Evolutionary conservation across 1,140 invertebrate species (phyloP).

Genomic region (Thalassaphorura encarpata): DNA sequence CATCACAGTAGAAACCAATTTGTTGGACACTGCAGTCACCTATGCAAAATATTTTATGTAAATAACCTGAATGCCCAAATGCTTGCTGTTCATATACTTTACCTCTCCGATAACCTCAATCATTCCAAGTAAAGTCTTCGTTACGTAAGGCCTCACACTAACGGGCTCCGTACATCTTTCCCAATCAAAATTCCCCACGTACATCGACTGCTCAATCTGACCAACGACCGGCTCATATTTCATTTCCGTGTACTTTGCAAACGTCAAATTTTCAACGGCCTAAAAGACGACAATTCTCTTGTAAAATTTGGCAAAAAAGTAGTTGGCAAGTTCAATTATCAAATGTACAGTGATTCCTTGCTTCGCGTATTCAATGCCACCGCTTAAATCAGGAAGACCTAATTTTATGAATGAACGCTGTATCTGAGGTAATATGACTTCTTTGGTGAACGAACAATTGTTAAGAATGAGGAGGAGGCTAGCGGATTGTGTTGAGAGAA

Average conservation of each 20-base stretch:
- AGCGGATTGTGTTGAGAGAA: constrained; percentile 53
- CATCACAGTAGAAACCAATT: constrained; percentile 61
- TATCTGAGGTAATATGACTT: constrained; percentile 59
- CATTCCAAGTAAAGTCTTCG: constrained; percentile 83
- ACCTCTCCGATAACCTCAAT: constrained; percentile 46
- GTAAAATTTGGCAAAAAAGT: background rate
- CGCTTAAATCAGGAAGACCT: constrained; percentile 59
- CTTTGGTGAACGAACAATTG: constrained; percentile 75
- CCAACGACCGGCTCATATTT: constrained; percentile 87
- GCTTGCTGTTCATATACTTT: background rate
- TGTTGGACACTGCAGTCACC: constrained; percentile 70
- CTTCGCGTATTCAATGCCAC: constrained; percentile 48
- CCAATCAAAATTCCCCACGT: constrained; percentile 77
- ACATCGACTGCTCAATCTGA: constrained; percentile 91
- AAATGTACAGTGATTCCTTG: constrained; percentile 44
- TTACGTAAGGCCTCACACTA: constrained; percentile 77
- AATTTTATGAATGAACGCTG: constrained; percentile 49
- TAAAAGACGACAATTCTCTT: constrained; percentile 13
- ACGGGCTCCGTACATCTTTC: constrained; percentile 58
- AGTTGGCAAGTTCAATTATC: constrained; percentile 3
- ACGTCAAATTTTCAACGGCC: constrained; percentile 27
- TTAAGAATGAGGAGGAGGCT: constrained; percentile 74
- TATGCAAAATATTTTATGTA: constrained; percentile 34
- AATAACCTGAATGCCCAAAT: background rate
- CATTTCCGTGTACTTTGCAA: constrained; percentile 64